These are phyloP conservation scores for Sisor rabdophorus DNA, from an alignment of 2,113 vertebrate genomes.

Conservation along the genomic window DNA sequence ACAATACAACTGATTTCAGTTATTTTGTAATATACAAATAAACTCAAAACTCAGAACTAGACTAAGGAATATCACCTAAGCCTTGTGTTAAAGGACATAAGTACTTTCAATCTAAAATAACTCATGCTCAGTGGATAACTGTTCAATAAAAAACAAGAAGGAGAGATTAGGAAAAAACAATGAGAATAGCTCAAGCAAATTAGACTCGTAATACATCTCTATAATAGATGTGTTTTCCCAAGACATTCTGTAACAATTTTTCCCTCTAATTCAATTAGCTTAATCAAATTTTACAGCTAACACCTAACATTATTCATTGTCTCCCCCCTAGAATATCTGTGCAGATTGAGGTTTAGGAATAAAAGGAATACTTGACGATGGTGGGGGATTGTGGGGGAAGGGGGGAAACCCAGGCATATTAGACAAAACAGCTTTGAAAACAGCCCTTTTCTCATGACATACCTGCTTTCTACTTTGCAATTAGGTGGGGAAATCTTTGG, in stretches of 20 bases:
- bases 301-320: slow-evolving; percentile 67
- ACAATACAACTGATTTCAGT: too few species aligned
- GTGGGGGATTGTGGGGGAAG: slow-evolving; percentile 18
- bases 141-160: slow-evolving; percentile 44
- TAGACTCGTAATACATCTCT: slow-evolving; percentile 56
- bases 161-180: slow-evolving; percentile 42
- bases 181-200: slow-evolving; percentile 55
- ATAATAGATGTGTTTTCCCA: slow-evolving; percentile 64
- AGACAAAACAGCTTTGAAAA: slow-evolving; percentile 9
- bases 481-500: slow-evolving; percentile 54
- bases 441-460: neutral
- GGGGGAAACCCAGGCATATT: slow-evolving; percentile 36
- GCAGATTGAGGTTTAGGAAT: slow-evolving; percentile 32
- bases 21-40: too few species aligned
- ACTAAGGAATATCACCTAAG: neutral
- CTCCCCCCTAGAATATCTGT: slow-evolving; percentile 53
- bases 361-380: slow-evolving; percentile 6
- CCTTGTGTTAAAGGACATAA: neutral
- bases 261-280: slow-evolving; percentile 60
- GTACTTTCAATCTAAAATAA: slow-evolving; percentile 3
- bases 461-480: slow-evolving; percentile 21
- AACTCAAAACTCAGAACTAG: too few species aligned
- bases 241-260: slow-evolving; percentile 62
- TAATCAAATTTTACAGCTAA: slow-evolving; percentile 65
- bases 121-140: slow-evolving; percentile 6